Evolutionary conservation across 2,888 invertebrate species (phyloP), one percentile per base, ranked within the genome.

Genomic region (Drosophila niveifrons): DNA sequence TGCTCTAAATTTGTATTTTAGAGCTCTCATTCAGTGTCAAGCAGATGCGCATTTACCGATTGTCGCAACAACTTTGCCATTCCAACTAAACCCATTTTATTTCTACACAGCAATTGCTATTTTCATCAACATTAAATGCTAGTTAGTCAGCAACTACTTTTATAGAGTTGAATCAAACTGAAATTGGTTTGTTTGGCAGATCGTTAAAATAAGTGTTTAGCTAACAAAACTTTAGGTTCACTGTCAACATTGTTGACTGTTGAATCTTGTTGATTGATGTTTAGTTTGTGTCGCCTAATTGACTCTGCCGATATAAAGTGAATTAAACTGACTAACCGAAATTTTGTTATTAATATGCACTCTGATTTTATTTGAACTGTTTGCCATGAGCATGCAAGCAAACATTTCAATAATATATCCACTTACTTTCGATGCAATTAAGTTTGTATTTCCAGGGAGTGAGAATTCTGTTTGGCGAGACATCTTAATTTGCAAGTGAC

Each of bases 401-500:
- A 23, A 23, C 6, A n/a, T 36, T 36, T 36, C n/a, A 36, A 36
- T 36, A 11, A 3, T 31, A 31, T 2, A 31, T 10, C 10, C 31
- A 31, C 9, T 31, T 2, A 9, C 3, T 11, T 0, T 36, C 3
- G n/a, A 0, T 8, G 39, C 39, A 41, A 41, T 41, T 41, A 41
- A 41, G 13, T 15, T 6, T n/a, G 36, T 4, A 36, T 36, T 36
- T 23, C 4, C 23, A 4, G 28, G 6, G 4, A 43, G 28, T 53
- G 10, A 29, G 29, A 15, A 10, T 10, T 36, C 6, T 4, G 10
- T 23, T 41, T 41, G 39, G 10, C 31, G 36, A 13, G 55, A 56
- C 44, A 44, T 44, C 7, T 44, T 56, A 2, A 56, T 56, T 56
- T 31, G 31, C 44, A 34, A 34, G 18, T 44, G 55, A 18, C 44